Evolutionary conservation across 2,113 vertebrate genomes (phyloP).

Genomic region (Oceanites oceanicus): DNA sequence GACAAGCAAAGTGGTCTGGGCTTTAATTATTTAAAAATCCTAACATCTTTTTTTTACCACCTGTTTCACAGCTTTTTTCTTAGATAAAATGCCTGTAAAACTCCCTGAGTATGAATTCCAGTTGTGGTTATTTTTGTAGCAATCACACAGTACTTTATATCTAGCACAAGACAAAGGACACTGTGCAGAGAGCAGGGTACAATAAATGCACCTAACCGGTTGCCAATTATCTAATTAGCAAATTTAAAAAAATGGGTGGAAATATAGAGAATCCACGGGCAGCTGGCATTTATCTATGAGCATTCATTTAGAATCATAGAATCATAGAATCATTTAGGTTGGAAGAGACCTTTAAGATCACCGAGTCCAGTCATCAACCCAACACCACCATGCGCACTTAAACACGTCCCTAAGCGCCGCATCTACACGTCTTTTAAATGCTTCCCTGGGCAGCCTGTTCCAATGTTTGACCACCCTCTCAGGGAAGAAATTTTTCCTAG

Average conservation of each 20-base stretch:
- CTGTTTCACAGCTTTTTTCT: background rate
- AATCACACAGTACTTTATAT: background rate
- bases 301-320: background rate
- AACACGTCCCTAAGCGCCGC: too few species aligned
- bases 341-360: too few species aligned
- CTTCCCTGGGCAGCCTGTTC: too few species aligned
- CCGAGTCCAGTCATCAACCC: too few species aligned
- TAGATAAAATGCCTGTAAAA: background rate
- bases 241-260: background rate
- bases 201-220: background rate
- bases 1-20: background rate
- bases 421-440: too few species aligned
- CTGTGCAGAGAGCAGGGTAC: background rate
- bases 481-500: too few species aligned
- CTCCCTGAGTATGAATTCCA: background rate
- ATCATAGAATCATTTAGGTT: too few species aligned
- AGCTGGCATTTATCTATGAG: background rate
- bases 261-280: background rate
- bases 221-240: background rate
- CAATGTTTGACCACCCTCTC: too few species aligned
- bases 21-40: slow-evolving; percentile 4
- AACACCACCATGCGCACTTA: too few species aligned
- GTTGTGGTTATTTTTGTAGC: background rate
- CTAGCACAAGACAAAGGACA: background rate
- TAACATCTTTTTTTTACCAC: background rate